A percentile compares a stretch with the other conserved stretches of the same genome.
phyloP scores from a whole-genome alignment of 2,797 vertebrate species.

The Halcyon smyrnensis region DNA sequence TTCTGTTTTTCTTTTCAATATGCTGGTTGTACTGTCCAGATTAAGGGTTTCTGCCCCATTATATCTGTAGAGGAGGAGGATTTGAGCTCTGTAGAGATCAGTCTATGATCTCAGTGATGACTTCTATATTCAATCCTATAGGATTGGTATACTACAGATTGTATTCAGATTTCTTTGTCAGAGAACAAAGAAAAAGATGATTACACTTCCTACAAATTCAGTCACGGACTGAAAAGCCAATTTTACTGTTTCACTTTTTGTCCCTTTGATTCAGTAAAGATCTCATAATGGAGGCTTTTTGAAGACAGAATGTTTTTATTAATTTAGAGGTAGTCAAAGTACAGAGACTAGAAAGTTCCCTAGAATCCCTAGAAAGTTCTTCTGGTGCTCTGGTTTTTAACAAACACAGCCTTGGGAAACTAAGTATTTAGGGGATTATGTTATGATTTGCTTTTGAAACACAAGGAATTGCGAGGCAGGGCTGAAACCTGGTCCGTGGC shows the following conservation, averaged over 20 bases:
- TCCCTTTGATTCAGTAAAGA: neutral
- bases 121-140: neutral
- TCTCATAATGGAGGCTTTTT: neutral
- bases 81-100: neutral
- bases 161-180: neutral
- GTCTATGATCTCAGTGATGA: neutral
- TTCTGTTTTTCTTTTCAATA: neutral
- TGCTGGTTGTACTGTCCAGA: neutral
- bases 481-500: neutral
- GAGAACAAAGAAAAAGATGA: neutral
- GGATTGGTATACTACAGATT: neutral
- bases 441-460: conserved; percentile 4
- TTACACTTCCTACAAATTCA: neutral
- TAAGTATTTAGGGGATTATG: conserved; percentile 13
- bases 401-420: conserved; percentile 18
- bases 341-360: neutral
- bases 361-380: conserved; percentile 35
- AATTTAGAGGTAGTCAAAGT: neutral
- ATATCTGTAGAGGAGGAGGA: rapidly evolving
- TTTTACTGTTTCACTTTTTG: neutral
- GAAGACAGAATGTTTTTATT: neutral
- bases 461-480: neutral
- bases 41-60: neutral
- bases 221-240: neutral
- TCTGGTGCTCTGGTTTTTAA: neutral